phyloP scores from a whole-genome alignment of 2,113 vertebrate species.

The Amia ocellicauda region DNA sequence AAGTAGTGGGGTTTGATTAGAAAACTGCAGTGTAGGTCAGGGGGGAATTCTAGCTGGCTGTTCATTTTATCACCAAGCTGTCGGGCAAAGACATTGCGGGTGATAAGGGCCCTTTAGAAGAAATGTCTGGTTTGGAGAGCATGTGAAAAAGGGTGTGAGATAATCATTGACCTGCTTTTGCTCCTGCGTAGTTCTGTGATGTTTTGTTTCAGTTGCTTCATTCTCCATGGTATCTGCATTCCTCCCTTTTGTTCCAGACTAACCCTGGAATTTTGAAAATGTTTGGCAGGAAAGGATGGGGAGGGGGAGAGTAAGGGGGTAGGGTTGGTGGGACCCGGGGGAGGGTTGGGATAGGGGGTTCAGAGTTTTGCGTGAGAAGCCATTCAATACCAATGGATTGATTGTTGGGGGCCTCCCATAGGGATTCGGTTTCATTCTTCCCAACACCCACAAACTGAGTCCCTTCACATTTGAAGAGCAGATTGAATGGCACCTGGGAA shows the following conservation, averaged over 20 bases:
- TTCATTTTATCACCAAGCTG: not conserved
- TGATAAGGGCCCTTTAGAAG: not conserved
- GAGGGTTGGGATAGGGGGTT: conserved; percentile 51
- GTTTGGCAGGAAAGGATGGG: conserved; percentile 37
- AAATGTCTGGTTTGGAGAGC: not conserved
- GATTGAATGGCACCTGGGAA: conserved; percentile 55
- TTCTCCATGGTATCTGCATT: conserved; percentile 49
- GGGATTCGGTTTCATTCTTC: conserved; percentile 47
- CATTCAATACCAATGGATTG: conserved; percentile 80
- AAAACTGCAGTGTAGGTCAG: too few relatives aligned
- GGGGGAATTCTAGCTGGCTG: not conserved
- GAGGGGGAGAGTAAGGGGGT: not conserved
- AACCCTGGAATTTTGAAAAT: conserved; percentile 68
- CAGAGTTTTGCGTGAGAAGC: conserved; percentile 70
- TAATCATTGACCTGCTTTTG: conserved; percentile 1
- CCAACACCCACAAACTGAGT: not conserved
- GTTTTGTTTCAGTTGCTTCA: not conserved
- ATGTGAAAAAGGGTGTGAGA: not conserved
- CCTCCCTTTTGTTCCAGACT: conserved; percentile 68
- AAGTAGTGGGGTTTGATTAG: too few relatives aligned
- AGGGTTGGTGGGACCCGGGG: conserved; percentile 32
- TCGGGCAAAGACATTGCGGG: too few relatives aligned
- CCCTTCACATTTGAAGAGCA: conserved; percentile 55
- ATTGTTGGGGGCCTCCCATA: conserved; percentile 57
- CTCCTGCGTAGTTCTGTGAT: not conserved